Conservation (phyloP, 2,113 vertebrate species). For the Alces alces region DNA sequence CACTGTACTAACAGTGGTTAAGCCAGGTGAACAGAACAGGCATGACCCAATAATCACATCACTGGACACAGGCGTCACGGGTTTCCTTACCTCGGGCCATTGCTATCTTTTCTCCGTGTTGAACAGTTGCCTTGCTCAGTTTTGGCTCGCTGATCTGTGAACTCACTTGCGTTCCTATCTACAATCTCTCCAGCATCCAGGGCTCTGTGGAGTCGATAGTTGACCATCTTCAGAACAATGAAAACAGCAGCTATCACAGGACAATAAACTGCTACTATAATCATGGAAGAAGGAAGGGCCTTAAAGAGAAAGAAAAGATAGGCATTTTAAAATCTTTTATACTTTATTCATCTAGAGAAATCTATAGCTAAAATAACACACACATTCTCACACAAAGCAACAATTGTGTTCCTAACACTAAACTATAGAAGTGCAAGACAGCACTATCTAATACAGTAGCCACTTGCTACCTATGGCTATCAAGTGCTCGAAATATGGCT, state of each 20-base stretch:
- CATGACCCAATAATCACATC: neutral
- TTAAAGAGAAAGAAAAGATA: slow-evolving; percentile 74
- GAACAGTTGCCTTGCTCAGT: slow-evolving; percentile 84
- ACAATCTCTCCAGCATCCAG: slow-evolving; percentile 98
- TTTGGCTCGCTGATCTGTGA: slow-evolving; percentile 83
- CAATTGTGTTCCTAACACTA: neutral
- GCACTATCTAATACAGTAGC: neutral
- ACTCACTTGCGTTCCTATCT: slow-evolving; percentile 87
- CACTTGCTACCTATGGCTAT: neutral
- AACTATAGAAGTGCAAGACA: neutral
- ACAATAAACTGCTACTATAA: slow-evolving; percentile 98
- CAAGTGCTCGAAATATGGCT: neutral
- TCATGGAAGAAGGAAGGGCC: slow-evolving; percentile 97
- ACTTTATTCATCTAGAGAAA: slow-evolving; percentile 21
- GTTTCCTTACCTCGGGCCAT: slow-evolving; percentile 92
- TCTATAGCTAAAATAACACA: slow-evolving; percentile 15
- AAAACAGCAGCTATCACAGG: slow-evolving; percentile 95
- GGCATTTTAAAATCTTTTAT: neutral
- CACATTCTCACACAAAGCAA: neutral
- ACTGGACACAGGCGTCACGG: neutral
- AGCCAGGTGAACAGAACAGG: neutral
- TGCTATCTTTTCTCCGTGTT: slow-evolving; percentile 91
- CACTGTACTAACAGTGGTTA: neutral
- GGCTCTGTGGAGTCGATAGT: slow-evolving; percentile 95
- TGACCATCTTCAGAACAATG: slow-evolving; percentile 95